Base-by-base conservation (phyloP, 2,113 vertebrate species). In the Caranx ignobilis region DNA sequence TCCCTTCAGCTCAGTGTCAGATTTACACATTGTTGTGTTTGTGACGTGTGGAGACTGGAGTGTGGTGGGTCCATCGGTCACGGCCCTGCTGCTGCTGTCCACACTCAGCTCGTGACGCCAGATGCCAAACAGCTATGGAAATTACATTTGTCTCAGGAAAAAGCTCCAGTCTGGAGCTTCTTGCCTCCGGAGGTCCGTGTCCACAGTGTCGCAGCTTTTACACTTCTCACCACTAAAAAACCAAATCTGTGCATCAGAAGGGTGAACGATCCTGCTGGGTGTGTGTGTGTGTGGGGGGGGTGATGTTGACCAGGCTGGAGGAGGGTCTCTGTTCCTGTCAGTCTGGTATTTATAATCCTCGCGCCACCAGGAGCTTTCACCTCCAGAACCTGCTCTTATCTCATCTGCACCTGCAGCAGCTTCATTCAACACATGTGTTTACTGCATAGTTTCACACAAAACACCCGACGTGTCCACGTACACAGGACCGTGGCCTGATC, bases 311-410 rank as follows among this genome's bases (percentile, higher is more conserved):
- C 60, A 39, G 60, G 60, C 60, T 54, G 48, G 21, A 45, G 26
- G 70, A 39, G 18, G 70, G 0, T 48, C 41, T 11, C 6, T n/a
- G 26, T 26, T 26, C 19, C 31, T 37, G 62, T 43, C 68, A 32
- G 21, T 12, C 37, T 56, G 67, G 52, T 56, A 41, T 70, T 70
- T 56, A 56, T 41, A 37, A 43, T 39, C 16, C n/a, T 31, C 9
- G 15, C n/a, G 5, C n/a, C 67, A 56, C 35, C 67, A 56, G 67
- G 67, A 70, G 13, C 31, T 18, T 34, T 34, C 8, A 18, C 57
- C 32, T 60, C 57, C 32, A 60, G 26, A 32, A 71, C 68, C 9
- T 11, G 68, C 68, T 18, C 68, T 57, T 43, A 56, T 55, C 67
- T 55, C 48, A 3, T 26, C 35, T 39, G 48, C 35, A 4, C 18